phyloP scores from a whole-genome alignment of 1,140 invertebrate genomes.

The Dreissena polymorpha region DNA sequence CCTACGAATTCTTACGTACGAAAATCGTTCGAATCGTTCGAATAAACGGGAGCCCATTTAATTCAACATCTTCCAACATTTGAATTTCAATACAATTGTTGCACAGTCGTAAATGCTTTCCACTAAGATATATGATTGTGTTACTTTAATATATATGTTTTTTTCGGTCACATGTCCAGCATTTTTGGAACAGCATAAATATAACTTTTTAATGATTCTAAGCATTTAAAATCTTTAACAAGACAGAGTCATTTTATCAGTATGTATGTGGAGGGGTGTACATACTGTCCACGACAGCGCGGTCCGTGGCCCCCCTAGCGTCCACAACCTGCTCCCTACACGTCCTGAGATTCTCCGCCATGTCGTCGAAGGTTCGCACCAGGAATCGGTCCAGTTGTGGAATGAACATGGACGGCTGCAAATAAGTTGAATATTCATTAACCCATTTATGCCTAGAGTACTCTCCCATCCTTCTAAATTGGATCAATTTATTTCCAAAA shows the following conservation, averaged over 20 bases:
- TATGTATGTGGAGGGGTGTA: too few species aligned
- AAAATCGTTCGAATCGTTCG: background rate
- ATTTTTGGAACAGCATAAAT: background rate
- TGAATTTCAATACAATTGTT: too few species aligned
- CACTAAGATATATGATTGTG: background rate
- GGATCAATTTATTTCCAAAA: background rate
- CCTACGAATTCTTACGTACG: too few species aligned
- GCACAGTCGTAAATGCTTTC: background rate
- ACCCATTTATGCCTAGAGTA: background rate
- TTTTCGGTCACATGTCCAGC: background rate
- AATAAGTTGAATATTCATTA: background rate
- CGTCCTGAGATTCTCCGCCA: constrained; percentile 54
- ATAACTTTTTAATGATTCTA: background rate
- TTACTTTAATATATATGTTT: background rate
- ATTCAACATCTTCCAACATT: background rate
- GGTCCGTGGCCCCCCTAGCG: constrained; percentile 44
- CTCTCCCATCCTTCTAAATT: background rate
- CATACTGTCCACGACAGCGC: constrained; percentile 11
- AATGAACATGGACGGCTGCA: constrained; percentile 54
- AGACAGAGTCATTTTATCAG: background rate
- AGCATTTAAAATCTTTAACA: background rate
- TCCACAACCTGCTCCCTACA: constrained; percentile 60
- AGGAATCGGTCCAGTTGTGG: constrained; percentile 44
- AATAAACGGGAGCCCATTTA: too few species aligned
- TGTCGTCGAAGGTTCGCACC: constrained; percentile 55